phyloP scores from a whole-genome alignment of 2,113 vertebrate species.

The Phoxinus phoxinus region DNA sequence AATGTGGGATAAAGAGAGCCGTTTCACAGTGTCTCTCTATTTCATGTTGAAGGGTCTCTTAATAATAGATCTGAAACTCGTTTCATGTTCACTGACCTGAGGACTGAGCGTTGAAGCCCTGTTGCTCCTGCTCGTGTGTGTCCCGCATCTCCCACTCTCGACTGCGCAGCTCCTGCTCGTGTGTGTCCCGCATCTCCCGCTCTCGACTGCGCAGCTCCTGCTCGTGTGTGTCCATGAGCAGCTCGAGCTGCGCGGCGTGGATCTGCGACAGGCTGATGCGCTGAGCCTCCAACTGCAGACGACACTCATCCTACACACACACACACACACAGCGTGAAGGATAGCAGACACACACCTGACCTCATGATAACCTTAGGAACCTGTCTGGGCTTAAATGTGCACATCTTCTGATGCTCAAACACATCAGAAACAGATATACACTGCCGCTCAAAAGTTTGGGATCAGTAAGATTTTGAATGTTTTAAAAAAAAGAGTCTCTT shows the following conservation, averaged over 20 bases:
- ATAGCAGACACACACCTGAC: background rate
- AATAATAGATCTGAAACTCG: conserved; percentile 13
- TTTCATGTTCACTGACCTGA: background rate
- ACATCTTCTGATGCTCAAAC: no score
- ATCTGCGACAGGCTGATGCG: conserved; percentile 91
- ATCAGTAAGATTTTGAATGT: no score
- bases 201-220: conserved; percentile 77
- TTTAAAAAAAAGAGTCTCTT: no score
- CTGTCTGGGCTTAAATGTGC: no score
- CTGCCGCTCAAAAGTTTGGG: no score
- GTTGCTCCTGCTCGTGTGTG: no score
- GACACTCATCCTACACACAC: conserved; percentile 81
- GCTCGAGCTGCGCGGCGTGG: conserved; percentile 87
- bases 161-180: conserved; percentile 74
- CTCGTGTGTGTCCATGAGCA: conserved; percentile 61
- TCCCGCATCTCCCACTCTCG: no score
- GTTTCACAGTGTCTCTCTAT: background rate
- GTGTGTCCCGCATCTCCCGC: conserved; percentile 79
- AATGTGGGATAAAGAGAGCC: no score
- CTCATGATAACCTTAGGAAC: no score
- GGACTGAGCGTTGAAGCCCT: conserved; percentile 73
- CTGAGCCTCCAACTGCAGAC: conserved; percentile 90
- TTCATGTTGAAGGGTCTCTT: background rate
- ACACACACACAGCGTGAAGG: conserved; percentile 1
- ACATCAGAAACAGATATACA: no score